Percentiles rank a stretch among this genome's conserved stretches.
Evolutionary conservation across 2,888 invertebrate species (phyloP).

Genomic region (Autographa pulchrina): DNA sequence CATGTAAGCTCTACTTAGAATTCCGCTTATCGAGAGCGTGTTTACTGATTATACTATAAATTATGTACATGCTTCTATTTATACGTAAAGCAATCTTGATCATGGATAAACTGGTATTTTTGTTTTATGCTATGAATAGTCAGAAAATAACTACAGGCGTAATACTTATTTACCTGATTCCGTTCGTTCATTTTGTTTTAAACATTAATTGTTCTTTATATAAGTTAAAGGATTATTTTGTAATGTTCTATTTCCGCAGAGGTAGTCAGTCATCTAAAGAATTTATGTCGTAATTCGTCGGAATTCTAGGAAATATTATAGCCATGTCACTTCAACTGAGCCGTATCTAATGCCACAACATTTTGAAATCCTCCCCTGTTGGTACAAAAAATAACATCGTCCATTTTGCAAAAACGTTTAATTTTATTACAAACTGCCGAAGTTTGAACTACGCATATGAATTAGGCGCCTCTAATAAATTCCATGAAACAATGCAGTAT

Average conservation of each 20-base stretch:
- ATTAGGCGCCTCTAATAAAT: slow-evolving; percentile 34
- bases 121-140: background rate
- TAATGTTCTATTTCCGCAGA: no score
- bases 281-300: no score
- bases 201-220: background rate
- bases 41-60: slow-evolving; percentile 5
- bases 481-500: slow-evolving; percentile 38
- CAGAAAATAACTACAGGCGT: background rate
- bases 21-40: slow-evolving; percentile 12
- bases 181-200: background rate
- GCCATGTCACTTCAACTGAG: no score
- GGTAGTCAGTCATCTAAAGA: no score
- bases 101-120: background rate
- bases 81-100: slow-evolving; percentile 5
- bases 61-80: slow-evolving; percentile 8
- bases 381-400: no score
- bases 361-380: no score
- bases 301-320: no score
- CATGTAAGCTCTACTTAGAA: slow-evolving; percentile 19
- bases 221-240: no score
- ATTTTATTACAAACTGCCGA: slow-evolving; percentile 14
- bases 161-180: no score
- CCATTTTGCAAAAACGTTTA: background rate
- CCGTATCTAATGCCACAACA: no score
- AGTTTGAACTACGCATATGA: slow-evolving; percentile 22